Percentiles rank a stretch among this genome's conserved stretches.
Conservation (phyloP, 2,888 invertebrate genomes). For the Ectemnius continuus region DNA sequence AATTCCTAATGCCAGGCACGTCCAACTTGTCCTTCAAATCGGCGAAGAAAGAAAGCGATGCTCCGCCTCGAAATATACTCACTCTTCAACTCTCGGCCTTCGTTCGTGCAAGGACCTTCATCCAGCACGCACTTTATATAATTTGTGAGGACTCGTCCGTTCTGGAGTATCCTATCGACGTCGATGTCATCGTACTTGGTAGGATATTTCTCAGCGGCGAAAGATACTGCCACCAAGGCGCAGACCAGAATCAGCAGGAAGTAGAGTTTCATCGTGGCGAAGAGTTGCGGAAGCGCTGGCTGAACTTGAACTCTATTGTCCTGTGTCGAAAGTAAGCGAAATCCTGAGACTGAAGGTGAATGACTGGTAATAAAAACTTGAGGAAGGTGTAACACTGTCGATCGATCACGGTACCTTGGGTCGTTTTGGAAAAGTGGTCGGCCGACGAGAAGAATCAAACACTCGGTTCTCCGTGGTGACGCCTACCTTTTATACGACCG, state of each 20-base stretch:
- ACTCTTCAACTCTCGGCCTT: conserved; percentile 82
- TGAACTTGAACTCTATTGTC: background rate
- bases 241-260: conserved; percentile 54
- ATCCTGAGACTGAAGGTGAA: background rate
- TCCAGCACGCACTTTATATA: conserved; percentile 83
- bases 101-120: conserved; percentile 81
- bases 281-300: background rate
- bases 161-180: conserved; percentile 81
- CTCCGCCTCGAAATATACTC: conserved; percentile 67
- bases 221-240: conserved; percentile 49
- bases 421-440: conserved; percentile 5
- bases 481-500: conserved; percentile 42
- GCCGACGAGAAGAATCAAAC: conserved; percentile 22
- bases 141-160: conserved; percentile 80
- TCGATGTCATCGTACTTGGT: conserved; percentile 81
- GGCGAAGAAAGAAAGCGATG: too few relatives aligned
- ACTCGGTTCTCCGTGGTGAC: conserved; percentile 9
- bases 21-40: too few relatives aligned
- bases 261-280: conserved; percentile 53
- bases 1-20: too few relatives aligned
- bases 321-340: background rate
- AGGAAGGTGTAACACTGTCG: background rate
- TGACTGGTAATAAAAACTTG: background rate
- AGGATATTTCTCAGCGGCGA: conserved; percentile 76
- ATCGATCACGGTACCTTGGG: background rate